Evolutionary conservation across 1,140 invertebrate species (phyloP).

Genomic region (Apolygus lucorum): DNA sequence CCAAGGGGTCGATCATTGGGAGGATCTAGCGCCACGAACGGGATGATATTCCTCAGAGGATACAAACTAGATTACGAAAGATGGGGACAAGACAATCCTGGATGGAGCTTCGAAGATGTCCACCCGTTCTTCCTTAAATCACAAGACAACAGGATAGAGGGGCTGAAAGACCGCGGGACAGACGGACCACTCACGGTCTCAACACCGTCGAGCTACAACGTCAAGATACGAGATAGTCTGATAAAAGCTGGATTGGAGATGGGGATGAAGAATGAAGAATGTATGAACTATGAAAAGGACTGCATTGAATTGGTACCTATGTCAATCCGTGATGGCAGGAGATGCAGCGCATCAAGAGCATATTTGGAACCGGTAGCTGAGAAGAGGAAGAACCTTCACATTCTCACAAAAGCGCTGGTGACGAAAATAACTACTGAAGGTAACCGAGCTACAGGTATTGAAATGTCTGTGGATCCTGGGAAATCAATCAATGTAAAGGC

Average conservation of each 20-base stretch:
- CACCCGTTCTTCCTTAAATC: constrained; percentile 42
- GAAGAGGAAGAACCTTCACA: constrained; percentile 11
- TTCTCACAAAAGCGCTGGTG: neutral
- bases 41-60: constrained; percentile 53
- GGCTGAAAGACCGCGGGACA: neutral
- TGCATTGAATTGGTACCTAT: neutral
- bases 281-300: neutral
- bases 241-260: neutral
- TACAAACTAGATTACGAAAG: constrained; percentile 49
- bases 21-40: constrained; percentile 51
- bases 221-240: neutral
- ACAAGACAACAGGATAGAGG: constrained; percentile 57
- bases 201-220: neutral
- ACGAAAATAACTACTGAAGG: constrained; percentile 3
- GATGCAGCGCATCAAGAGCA: constrained; percentile 10
- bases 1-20: constrained; percentile 49
- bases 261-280: neutral
- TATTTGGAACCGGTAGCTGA: neutral
- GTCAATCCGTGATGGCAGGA: neutral
- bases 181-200: neutral
- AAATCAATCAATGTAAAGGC: neutral
- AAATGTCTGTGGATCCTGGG: neutral
- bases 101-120: constrained; percentile 48
- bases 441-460: neutral
- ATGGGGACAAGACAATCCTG: constrained; percentile 42